Base-by-base conservation (phyloP, 2,797 vertebrate species). In the Calcarius lapponicus region DNA sequence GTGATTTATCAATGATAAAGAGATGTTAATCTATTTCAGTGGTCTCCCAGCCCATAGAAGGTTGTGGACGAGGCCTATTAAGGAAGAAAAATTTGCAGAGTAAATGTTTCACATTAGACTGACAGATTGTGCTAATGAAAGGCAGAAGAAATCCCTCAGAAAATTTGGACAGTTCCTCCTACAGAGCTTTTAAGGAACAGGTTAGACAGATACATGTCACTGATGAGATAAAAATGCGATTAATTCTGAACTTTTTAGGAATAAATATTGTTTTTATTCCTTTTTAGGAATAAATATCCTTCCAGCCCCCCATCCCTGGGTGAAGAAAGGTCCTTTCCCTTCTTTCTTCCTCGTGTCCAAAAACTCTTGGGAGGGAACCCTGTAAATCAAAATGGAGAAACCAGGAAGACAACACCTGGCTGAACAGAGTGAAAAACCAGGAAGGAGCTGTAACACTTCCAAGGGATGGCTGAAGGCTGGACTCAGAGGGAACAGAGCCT, bases 291-390 rank as follows among this genome's bases (percentile, higher is more conserved):
- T 40, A 72, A 90, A 48, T 21, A 66, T 10, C 31, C 18, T 86
- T 84, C 24, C 43, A 88, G 17, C 1, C 11, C 56, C 0, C 0
- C 42, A 53, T 9, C 3, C 3, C 10, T 34, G 7, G 7, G 2
- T 71, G 24, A 56, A 80, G 18, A 8, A 80, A 86, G 3, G 2
- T 74, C 34, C 13, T 66, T 90, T 62, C 14, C 10, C 7, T 90
- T 74, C 38, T 34, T 84, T 57, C n/a, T 69, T 11, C n/a, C 11
- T 75, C 5, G 0, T 28, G 4, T 50, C 25, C 53, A 16, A 66
- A 93, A 78, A 9, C 9, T 50, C 32, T 18, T 34, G 6, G 7
- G 42, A 65, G 15, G 14, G 22, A 36, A 26, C 36, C 36, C 36
- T 36, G 36, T 36, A 67, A 61, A 54, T 17, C 32, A 42, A 80